These are phyloP conservation scores for Paelopatides confundens DNA, from an alignment of 53 echinoderm and acorn worm genomes.

Conservation along the genomic window DNA sequence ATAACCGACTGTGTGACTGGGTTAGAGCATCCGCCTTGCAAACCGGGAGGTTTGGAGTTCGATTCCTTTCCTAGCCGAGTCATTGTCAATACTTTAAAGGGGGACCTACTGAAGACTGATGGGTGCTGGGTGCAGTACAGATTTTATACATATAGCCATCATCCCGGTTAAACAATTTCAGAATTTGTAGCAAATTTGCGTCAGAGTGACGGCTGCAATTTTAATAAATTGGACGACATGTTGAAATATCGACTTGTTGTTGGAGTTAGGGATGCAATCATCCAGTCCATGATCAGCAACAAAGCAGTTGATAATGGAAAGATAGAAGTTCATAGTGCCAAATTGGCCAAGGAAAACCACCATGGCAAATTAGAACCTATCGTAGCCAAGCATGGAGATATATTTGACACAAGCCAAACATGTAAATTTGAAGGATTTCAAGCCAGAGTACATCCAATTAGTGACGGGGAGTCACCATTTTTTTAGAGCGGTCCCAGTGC, in stretches of 20 bases:
- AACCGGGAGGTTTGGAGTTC: no score
- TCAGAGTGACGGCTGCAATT: no score
- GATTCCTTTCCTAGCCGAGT: no score
- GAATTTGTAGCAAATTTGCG: slow-evolving; percentile 42
- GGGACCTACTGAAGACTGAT: no score
- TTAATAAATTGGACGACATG: slow-evolving; percentile 60
- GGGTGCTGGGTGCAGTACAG: no score
- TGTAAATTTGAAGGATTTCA: slow-evolving; percentile 44
- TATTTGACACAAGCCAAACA: slow-evolving; percentile 37
- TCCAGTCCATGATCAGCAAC: slow-evolving; percentile 23
- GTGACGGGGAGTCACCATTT: slow-evolving; percentile 36
- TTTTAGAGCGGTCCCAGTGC: slow-evolving; percentile 63
- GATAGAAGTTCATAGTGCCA: neutral
- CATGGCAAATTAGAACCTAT: neutral
- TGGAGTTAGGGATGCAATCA: slow-evolving; percentile 38
- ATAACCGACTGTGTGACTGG: no score
- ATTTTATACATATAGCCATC: slow-evolving; percentile 22
- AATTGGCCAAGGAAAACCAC: neutral
- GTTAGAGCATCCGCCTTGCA: no score
- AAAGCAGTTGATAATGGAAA: neutral
- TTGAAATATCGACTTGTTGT: slow-evolving; percentile 58
- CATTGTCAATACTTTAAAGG: no score
- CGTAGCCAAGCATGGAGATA: neutral
- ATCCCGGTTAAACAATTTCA: slow-evolving; percentile 23
- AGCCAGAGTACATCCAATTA: slow-evolving; percentile 59